Percentiles rank a stretch among this genome's conserved stretches.
These are phyloP conservation scores for Stenurella melanura DNA, from an alignment of 2,888 invertebrate species.

Conservation along the genomic window DNA sequence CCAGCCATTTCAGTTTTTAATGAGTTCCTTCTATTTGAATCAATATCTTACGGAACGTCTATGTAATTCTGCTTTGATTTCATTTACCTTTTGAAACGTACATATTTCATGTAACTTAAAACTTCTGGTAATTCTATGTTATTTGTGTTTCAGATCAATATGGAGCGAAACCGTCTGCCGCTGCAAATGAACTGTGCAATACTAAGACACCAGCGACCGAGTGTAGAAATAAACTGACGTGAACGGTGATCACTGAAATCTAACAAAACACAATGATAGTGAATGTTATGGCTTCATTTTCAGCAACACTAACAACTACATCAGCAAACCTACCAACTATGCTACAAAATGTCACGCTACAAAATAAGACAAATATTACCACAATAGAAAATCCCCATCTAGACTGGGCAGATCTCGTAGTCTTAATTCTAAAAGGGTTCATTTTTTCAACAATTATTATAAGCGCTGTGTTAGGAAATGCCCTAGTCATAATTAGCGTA, in stretches of 20 bases:
- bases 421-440: slow-evolving; percentile 83
- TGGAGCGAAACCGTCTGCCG: slow-evolving; percentile 17
- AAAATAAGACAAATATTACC: slow-evolving; percentile 66
- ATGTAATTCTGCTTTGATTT: not conserved
- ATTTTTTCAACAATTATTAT: slow-evolving; percentile 78
- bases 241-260: slow-evolving; percentile 21
- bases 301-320: slow-evolving; percentile 69
- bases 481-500: slow-evolving; percentile 91
- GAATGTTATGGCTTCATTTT: slow-evolving; percentile 72
- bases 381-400: slow-evolving; percentile 69
- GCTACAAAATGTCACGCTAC: slow-evolving; percentile 62
- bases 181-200: not conserved
- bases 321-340: slow-evolving; percentile 62
- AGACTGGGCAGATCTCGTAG: slow-evolving; percentile 76
- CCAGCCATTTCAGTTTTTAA: not conserved
- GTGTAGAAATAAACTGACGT: slow-evolving; percentile 25
- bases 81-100: not conserved
- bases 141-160: slow-evolving; percentile 22
- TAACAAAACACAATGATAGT: slow-evolving; percentile 70
- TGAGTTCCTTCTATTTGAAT: not conserved
- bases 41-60: not conserved
- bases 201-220: not conserved
- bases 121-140: not conserved
- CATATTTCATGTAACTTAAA: not conserved
- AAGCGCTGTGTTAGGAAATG: slow-evolving; percentile 93